Percentiles rank a stretch among this genome's conserved stretches.
These are phyloP conservation scores for Hyalella azteca DNA, from an alignment of 2,888 invertebrate genomes.

Conservation along the genomic window DNA sequence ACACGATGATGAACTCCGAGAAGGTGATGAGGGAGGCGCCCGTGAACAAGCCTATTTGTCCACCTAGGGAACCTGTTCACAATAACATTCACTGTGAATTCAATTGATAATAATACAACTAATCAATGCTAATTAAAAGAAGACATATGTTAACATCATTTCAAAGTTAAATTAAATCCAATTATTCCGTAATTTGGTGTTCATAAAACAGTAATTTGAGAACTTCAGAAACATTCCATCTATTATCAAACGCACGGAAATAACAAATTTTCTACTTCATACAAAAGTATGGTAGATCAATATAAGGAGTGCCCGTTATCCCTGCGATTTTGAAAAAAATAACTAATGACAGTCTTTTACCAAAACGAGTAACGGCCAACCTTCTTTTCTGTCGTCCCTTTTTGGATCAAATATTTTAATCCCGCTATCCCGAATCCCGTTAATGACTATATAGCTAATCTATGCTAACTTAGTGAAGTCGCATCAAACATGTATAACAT, in stretches of 20 bases:
- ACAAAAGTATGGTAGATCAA: too few relatives aligned
- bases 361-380: too few relatives aligned
- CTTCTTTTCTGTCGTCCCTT: too few relatives aligned
- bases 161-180: not conserved
- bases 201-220: not conserved
- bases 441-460: too few relatives aligned
- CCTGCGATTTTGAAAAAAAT: too few relatives aligned
- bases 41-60: not conserved
- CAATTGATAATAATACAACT: not conserved
- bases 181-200: not conserved
- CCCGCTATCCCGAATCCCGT: too few relatives aligned
- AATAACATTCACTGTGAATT: not conserved
- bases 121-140: not conserved
- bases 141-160: not conserved
- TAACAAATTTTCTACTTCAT: too few relatives aligned
- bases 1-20: not conserved
- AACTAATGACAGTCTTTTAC: too few relatives aligned
- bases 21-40: constrained; percentile 7
- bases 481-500: too few relatives aligned
- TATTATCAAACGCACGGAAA: not conserved
- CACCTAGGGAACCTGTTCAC: not conserved
- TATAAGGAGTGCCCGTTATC: too few relatives aligned
- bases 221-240: not conserved
- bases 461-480: too few relatives aligned
- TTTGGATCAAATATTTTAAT: too few relatives aligned